These are phyloP conservation scores for Pipa parva DNA, from an alignment of 2,113 vertebrate genomes.

Conservation along the genomic window DNA sequence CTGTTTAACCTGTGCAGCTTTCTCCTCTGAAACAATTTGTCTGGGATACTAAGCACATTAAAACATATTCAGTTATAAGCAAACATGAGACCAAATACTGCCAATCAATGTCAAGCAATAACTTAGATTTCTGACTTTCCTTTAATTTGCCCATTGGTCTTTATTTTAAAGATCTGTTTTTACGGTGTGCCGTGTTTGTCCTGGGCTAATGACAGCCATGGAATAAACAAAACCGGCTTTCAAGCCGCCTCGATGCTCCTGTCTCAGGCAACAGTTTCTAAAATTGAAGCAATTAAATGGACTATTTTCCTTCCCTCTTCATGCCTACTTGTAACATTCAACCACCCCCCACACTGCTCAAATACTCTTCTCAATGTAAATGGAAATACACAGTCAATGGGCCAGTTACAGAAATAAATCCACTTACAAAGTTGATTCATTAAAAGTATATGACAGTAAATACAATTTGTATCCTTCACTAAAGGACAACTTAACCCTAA, in stretches of 20 bases:
- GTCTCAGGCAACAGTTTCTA: slow-evolving; percentile 30
- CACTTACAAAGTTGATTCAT: neutral
- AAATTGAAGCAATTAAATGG: slow-evolving; percentile 37
- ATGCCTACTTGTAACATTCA: slow-evolving; percentile 37
- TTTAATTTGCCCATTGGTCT: slow-evolving; percentile 22
- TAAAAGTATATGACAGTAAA: too few species aligned
- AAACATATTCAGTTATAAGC: too few species aligned
- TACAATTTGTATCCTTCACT: too few species aligned
- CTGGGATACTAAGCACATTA: too few species aligned
- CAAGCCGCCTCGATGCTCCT: slow-evolving; percentile 19
- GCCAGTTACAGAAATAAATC: neutral
- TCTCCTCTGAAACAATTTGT: too few species aligned
- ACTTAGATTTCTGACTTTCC: too few species aligned
- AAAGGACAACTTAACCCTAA: too few species aligned
- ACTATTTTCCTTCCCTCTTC: slow-evolving; percentile 22
- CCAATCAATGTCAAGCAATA: too few species aligned
- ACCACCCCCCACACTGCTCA: slow-evolving; percentile 18
- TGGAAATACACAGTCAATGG: neutral
- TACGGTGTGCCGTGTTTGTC: slow-evolving; percentile 24
- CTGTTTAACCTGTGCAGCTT: too few species aligned
- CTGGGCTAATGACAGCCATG: slow-evolving; percentile 30
- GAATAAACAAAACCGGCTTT: slow-evolving; percentile 33
- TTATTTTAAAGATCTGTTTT: slow-evolving; percentile 6
- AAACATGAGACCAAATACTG: too few species aligned
- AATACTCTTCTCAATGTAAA: slow-evolving; percentile 5